Evolutionary conservation across 2,888 invertebrate species (phyloP), one percentile per base, ranked within the genome.

Genomic region (Limnephilus marmoratus): DNA sequence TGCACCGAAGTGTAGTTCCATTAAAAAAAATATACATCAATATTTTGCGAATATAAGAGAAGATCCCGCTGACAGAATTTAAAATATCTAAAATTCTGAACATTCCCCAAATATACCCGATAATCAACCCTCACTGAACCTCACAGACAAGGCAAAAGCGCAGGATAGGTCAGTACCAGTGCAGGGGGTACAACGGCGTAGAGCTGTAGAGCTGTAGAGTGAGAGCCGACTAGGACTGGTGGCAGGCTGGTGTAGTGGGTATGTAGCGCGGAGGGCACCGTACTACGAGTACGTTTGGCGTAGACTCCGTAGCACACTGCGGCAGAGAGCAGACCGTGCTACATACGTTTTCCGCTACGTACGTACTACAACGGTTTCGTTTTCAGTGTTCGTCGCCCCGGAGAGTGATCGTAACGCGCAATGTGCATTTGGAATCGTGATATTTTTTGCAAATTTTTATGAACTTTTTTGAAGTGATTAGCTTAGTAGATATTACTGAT

Each of bases 321-420:
- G 41, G 53, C 41, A 45, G 81, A 81, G 41, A 90, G 81, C 31
- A 41, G 81, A 31, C 53, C 81, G 81, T 15, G 34, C 90, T 90
- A 90, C 90, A 34, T 53, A 45, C 85, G 90, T 85, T 49, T 49
- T 7, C 53, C 18, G 7, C 81, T 29, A 68, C n/a, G 31, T 45
- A 90, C 31, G 81, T 86, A 45, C 82, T 91, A 92, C 91, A 81
- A 91, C 83, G 87, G 92, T 91, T 92, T 92, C 92, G 91, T 91
- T 92, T 92, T 92, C 91, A 91, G 91, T 90, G 92, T 92, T 91
- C 92, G 91, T 92, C 91, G 91, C 83, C 89, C 92, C 89, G 45
- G 81, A 15, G 85, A 53, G 41, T 13, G 81, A 24, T 91, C 83
- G 85, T 45, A 82, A 90, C 53, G 29, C 90, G 41, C 86, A 86